Conservation (phyloP, 2,888 invertebrate genomes). For the Bembecia ichneumoniformis region DNA sequence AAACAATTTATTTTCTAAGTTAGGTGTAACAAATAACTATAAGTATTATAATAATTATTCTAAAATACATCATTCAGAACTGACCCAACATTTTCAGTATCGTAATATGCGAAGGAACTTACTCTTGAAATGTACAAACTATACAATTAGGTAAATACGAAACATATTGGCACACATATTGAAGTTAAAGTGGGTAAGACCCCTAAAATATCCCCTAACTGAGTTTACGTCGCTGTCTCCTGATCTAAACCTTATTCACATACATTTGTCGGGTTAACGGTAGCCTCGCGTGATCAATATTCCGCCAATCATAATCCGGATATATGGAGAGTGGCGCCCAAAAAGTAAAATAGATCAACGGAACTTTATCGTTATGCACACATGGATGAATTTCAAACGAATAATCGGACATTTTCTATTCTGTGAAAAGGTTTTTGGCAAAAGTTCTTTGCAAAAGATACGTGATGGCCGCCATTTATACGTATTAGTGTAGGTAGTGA, state of each 20-base stretch:
- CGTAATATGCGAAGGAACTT: no score
- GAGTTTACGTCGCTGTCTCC: no score
- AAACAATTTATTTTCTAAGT: no score
- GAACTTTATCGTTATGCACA: background rate
- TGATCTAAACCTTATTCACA: background rate
- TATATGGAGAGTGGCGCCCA: constrained; percentile 2
- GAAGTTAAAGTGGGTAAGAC: no score
- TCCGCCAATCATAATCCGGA: constrained; percentile 24
- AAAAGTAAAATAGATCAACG: background rate
- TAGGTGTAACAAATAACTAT: no score
- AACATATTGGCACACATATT: no score
- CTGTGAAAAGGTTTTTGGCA: background rate
- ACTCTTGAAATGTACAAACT: no score
- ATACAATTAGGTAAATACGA: no score
- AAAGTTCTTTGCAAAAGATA: background rate
- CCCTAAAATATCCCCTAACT: no score
- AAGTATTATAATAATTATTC: no score
- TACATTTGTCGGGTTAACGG: background rate
- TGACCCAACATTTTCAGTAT: no score
- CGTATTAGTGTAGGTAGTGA: background rate
- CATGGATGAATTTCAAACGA: background rate
- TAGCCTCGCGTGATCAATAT: constrained; percentile 25
- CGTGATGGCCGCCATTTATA: background rate
- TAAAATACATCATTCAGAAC: no score
- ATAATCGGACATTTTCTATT: background rate